Base-by-base conservation (phyloP, 2,113 vertebrate genomes). In the Elaphurus davidianus region DNA sequence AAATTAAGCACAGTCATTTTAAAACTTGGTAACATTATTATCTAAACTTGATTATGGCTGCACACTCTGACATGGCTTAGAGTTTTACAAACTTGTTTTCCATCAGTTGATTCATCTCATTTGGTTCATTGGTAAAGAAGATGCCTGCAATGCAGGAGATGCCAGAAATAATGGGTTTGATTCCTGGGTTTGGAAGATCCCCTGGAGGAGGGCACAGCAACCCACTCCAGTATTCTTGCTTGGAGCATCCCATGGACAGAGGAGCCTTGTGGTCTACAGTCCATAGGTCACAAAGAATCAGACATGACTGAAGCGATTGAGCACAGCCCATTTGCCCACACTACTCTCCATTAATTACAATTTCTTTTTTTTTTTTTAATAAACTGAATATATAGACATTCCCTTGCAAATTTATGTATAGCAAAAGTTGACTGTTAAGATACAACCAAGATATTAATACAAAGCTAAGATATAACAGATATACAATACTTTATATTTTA, bases 1-100 rank as follows among this genome's bases (percentile, higher is more conserved):
- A 78, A 84, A 88, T 84, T 94, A 60, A 96, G 10, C n/a, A 50
- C 71, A 91, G 25, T 81, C 33, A 96, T 79, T 94, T 83, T 52
- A 83, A 87, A 91, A 84, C 25, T 40, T 59, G 33, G n/a, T 50
- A 81, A 28, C n/a, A 82, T 19, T 87, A 60, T 64, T 81, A 83
- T 27, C 36, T 87, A 87, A 94, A 43, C 6, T 40, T 57, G 50
- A 50, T 40, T 88, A 62, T 88, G 6, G 33, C 7, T 64, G 21
- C 16, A 74, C 52, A 83, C 13, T 47, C 25, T 89, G 36, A 27
- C 43, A 84, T 40, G 23, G n/a, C 9, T 95, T 87, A 85, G 62
- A 78, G 57, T 83, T 96, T 82, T 91, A 74, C 3, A 45, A 84
- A 17, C 23, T 78, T 60, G 8, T 59, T 91, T 96, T 76, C 60